Percentiles rank a stretch among this genome's conserved stretches.
phyloP scores from a whole-genome alignment of 2,888 invertebrate genomes.

The Drosophila kuntzei region DNA sequence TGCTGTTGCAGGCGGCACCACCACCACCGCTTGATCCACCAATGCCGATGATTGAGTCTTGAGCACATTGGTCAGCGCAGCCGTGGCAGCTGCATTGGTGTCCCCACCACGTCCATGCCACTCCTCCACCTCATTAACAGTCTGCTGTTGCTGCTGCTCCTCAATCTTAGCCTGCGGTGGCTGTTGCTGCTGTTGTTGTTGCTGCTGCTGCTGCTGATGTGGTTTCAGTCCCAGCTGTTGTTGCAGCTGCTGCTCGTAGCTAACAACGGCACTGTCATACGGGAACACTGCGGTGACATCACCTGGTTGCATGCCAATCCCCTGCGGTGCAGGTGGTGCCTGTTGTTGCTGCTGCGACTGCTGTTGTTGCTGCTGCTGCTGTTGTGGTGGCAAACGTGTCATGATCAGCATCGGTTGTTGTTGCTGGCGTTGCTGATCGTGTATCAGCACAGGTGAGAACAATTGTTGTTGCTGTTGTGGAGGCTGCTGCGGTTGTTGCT shows the following conservation, averaged over 20 bases:
- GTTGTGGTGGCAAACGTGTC: constrained; percentile 70
- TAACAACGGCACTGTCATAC: constrained; percentile 72
- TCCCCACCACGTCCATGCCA: constrained; percentile 68
- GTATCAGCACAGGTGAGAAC: constrained; percentile 74
- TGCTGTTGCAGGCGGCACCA: constrained; percentile 4
- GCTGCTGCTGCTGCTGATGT: constrained; percentile 48
- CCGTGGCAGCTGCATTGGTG: constrained; percentile 68
- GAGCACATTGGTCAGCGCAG: constrained; percentile 69
- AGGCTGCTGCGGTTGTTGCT: constrained; percentile 55
- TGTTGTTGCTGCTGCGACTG: constrained; percentile 48
- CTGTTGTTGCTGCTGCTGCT: constrained; percentile 53
- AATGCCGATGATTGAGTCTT: constrained; percentile 61
- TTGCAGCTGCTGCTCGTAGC: constrained; percentile 80
- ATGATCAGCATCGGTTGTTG: constrained; percentile 76
- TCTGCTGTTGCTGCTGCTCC: constrained; percentile 40
- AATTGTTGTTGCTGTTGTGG: constrained; percentile 69
- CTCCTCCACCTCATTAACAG: constrained; percentile 57
- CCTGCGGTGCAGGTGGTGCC: constrained; percentile 53
- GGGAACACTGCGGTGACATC: constrained; percentile 72
- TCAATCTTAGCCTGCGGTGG: constrained; percentile 22
- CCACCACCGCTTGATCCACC: constrained; percentile 8
- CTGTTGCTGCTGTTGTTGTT: constrained; percentile 46
- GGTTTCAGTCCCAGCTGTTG: constrained; percentile 72
- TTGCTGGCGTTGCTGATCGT: constrained; percentile 68
- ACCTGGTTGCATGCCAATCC: constrained; percentile 71